Conservation (phyloP, 2,888 invertebrate species). For the Sphaerophoria taeniata region DNA sequence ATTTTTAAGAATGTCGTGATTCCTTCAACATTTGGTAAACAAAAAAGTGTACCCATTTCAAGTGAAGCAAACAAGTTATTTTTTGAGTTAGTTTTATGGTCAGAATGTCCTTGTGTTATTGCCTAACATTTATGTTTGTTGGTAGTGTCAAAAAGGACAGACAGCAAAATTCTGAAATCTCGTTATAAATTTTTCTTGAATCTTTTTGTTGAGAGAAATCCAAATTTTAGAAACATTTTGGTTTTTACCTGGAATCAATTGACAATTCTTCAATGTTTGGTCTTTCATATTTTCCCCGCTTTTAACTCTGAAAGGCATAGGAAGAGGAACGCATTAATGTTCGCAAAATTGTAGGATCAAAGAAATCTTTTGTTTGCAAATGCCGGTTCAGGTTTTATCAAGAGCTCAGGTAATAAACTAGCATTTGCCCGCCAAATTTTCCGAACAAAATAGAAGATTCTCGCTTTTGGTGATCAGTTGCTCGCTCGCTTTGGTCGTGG, state of each 20-base stretch:
- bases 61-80: not conserved
- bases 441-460: too few species aligned
- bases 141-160: constrained; percentile 82
- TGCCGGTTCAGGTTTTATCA: too few species aligned
- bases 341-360: too few species aligned
- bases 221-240: constrained; percentile 37
- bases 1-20: not conserved
- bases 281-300: not conserved
- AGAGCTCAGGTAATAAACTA: too few species aligned
- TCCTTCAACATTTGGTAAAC: not conserved
- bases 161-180: constrained; percentile 75
- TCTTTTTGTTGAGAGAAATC: constrained; percentile 54
- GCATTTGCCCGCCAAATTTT: too few species aligned
- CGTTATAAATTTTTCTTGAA: constrained; percentile 72
- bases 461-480: too few species aligned
- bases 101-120: constrained; percentile 80
- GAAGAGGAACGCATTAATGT: too few species aligned
- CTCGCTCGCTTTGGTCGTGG: too few species aligned
- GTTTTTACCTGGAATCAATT: too few species aligned
- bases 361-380: too few species aligned
- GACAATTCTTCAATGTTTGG: not conserved
- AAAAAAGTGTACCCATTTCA: not conserved
- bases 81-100: not conserved
- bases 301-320: too few species aligned
- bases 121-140: constrained; percentile 75